Evolutionary conservation across 2,113 vertebrate species (phyloP).

Genomic region (Climacteris rufus): DNA sequence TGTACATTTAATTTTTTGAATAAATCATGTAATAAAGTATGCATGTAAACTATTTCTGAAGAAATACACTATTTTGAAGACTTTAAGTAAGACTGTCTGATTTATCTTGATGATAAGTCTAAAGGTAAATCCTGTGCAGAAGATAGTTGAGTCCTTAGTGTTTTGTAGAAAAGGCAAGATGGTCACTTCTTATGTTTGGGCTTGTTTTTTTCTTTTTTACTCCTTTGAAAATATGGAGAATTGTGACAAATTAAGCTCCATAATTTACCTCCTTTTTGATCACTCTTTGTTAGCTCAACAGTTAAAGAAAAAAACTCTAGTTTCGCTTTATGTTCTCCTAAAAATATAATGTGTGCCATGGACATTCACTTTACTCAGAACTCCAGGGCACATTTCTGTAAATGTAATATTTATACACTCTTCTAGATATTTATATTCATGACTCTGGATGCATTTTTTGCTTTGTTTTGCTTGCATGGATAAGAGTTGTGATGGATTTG

Average conservation of each 20-base stretch:
- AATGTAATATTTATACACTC: conserved; percentile 10
- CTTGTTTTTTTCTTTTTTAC: background rate
- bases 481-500: conserved; percentile 66
- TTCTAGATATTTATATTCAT: conserved; percentile 55
- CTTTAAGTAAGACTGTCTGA: background rate
- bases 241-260: background rate
- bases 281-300: background rate
- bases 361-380: background rate
- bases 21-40: background rate
- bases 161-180: background rate
- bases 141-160: background rate
- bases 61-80: background rate
- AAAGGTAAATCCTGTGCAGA: background rate
- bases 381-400: background rate
- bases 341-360: background rate
- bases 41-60: background rate
- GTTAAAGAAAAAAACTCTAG: background rate
- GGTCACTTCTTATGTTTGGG: background rate
- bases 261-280: background rate
- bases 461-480: conserved; percentile 58
- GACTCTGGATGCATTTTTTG: conserved; percentile 21
- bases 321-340: background rate
- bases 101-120: background rate
- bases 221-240: background rate
- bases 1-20: background rate